Evolutionary conservation across 2,888 invertebrate genomes (phyloP).

Genomic region (Lamellibrachia columna): DNA sequence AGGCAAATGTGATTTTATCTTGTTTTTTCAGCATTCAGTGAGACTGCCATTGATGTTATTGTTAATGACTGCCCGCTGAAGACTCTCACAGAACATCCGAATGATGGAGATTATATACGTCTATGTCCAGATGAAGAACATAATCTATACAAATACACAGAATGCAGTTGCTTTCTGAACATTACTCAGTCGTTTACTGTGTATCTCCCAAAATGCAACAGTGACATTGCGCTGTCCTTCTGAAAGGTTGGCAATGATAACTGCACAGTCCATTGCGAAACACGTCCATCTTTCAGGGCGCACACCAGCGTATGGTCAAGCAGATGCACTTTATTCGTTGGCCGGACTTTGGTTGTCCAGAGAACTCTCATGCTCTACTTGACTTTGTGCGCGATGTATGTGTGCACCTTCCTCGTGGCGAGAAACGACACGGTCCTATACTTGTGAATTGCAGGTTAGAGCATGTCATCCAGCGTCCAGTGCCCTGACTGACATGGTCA

Average conservation of each 20-base stretch:
- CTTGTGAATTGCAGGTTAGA: constrained; percentile 78
- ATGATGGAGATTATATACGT: too few relatives aligned
- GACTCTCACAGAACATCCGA: not conserved
- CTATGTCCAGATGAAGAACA: not conserved
- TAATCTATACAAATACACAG: not conserved
- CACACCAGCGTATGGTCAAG: constrained; percentile 65
- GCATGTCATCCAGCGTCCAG: not conserved
- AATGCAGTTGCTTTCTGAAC: too few relatives aligned
- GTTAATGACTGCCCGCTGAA: not conserved
- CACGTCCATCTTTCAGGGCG: constrained; percentile 54
- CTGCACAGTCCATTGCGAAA: not conserved
- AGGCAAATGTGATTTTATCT: not conserved
- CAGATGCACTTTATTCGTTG: constrained; percentile 79
- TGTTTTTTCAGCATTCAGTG: not conserved
- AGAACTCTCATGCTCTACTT: constrained; percentile 73
- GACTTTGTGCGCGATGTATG: constrained; percentile 73
- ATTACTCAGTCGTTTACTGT: too few relatives aligned
- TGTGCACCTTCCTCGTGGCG: constrained; percentile 69
- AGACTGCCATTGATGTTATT: not conserved
- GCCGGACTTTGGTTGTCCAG: constrained; percentile 79
- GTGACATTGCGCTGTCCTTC: not conserved
- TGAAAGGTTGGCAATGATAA: not conserved
- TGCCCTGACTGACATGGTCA: not conserved
- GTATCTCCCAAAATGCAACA: not conserved
- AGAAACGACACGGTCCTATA: constrained; percentile 68